Evolutionary conservation across 2,888 invertebrate genomes (phyloP).

Genomic region (Tanytarsus gracilentus): DNA sequence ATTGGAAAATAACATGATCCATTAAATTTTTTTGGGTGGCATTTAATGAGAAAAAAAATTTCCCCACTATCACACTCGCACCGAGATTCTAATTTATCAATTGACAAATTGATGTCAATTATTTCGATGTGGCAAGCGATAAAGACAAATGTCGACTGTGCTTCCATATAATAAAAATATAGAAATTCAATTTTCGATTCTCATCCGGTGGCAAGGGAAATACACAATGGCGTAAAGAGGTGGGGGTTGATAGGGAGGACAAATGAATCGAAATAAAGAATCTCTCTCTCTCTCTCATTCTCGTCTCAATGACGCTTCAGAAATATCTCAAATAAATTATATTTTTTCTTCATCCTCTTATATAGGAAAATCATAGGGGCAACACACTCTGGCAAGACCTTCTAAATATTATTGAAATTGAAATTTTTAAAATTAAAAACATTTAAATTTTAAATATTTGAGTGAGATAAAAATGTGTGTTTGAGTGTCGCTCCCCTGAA

Average conservation of each 20-base stretch:
- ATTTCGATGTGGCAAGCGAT: conserved; percentile 10
- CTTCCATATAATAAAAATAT: background rate
- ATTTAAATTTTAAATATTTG: too few relatives aligned
- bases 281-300: too few relatives aligned
- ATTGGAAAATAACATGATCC: too few relatives aligned
- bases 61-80: background rate
- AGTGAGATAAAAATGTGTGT: too few relatives aligned
- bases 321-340: background rate
- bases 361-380: too few relatives aligned
- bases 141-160: background rate
- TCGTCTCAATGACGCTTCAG: background rate
- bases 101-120: conserved; percentile 10
- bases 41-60: background rate
- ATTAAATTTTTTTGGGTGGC: background rate
- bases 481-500: too few relatives aligned
- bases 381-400: too few relatives aligned
- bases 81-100: background rate
- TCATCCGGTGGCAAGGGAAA: too few relatives aligned
- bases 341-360: background rate
- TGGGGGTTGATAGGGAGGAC: background rate
- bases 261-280: background rate
- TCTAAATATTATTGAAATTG: too few relatives aligned
- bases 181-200: background rate
- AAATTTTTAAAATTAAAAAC: too few relatives aligned
- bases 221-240: too few relatives aligned